Evolutionary conservation across 1,140 invertebrate genomes (phyloP).

Genomic region (Leptoteleia sp.): DNA sequence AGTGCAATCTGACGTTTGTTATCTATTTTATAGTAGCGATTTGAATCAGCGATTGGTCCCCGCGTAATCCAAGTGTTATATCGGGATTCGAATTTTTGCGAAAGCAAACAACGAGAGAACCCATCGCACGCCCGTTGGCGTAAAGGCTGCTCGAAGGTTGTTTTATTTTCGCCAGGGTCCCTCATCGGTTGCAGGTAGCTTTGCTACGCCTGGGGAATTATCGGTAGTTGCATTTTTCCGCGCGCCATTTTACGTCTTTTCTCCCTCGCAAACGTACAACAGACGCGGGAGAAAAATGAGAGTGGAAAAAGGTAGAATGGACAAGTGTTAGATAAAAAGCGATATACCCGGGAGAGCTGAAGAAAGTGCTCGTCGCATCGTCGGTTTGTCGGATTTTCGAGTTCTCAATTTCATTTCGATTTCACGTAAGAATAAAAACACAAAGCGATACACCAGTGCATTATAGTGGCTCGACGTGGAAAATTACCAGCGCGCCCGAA

Average conservation of each 20-base stretch:
- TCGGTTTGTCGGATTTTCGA: constrained; percentile 57
- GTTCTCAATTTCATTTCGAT: constrained; percentile 60
- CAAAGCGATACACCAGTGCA: constrained; percentile 23
- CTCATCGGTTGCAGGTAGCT: constrained; percentile 7
- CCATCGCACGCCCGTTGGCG: not conserved
- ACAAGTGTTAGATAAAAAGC: constrained; percentile 56
- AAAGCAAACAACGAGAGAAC: too few relatives aligned
- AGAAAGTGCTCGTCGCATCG: constrained; percentile 36
- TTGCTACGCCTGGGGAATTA: constrained; percentile 20
- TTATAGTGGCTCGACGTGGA: constrained; percentile 41
- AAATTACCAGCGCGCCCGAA: constrained; percentile 40
- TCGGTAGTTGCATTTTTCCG: constrained; percentile 29
- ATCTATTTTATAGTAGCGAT: too few relatives aligned
- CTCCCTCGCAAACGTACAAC: constrained; percentile 14
- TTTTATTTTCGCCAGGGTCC: not conserved
- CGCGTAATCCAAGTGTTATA: too few relatives aligned
- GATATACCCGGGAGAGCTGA: constrained; percentile 49
- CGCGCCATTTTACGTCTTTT: constrained; percentile 9
- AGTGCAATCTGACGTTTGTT: too few relatives aligned
- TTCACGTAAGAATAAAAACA: constrained; percentile 56
- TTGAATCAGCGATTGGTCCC: too few relatives aligned
- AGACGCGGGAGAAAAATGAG: constrained; percentile 48
- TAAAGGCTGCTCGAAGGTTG: not conserved
- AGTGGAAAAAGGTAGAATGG: constrained; percentile 21
- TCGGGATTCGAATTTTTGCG: too few relatives aligned